These are phyloP conservation scores for Tetrax tetrax DNA, from an alignment of 2,113 vertebrate genomes.

Conservation along the genomic window DNA sequence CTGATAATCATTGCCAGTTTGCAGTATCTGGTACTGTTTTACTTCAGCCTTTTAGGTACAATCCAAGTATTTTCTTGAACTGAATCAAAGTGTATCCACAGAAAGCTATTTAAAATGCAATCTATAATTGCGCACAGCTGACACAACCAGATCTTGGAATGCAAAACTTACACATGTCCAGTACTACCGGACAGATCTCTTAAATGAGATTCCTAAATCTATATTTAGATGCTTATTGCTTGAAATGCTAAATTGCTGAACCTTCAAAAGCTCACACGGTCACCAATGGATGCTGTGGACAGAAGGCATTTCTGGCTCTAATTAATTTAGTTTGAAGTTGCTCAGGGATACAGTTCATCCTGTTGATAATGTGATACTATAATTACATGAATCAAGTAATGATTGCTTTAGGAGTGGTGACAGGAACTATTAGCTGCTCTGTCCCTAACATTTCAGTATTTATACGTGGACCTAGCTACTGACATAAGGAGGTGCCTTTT, in stretches of 20 bases:
- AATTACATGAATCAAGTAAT: background rate
- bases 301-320: background rate
- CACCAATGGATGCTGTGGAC: background rate
- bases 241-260: background rate
- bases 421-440: background rate
- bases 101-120: background rate
- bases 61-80: background rate
- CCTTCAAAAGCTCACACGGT: background rate
- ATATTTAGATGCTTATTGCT: background rate
- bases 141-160: background rate
- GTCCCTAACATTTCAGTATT: background rate
- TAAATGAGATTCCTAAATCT: background rate
- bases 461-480: background rate
- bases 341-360: conserved; percentile 19
- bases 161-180: background rate
- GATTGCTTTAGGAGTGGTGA: background rate
- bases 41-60: background rate
- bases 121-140: background rate
- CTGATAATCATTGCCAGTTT: background rate
- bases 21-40: background rate
- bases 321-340: conserved; percentile 32
- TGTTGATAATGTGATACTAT: conserved; percentile 5
- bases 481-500: background rate
- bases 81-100: background rate
- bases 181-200: background rate